Evolutionary conservation across 1,140 invertebrate species (phyloP), one percentile per base, ranked within the genome.

Genomic region (Panagrolaimus sp.): DNA sequence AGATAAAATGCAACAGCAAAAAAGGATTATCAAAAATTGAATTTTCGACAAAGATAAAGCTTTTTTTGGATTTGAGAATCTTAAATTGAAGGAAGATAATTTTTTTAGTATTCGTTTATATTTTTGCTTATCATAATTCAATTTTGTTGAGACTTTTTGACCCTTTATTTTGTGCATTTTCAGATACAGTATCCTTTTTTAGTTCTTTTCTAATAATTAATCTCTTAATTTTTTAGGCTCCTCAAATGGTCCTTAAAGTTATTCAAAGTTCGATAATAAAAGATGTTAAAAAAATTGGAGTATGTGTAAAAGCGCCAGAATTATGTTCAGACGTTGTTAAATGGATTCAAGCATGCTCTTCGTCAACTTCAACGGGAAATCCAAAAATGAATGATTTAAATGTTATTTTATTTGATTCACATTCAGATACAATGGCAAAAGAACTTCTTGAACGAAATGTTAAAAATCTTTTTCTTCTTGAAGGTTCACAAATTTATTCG

Each of bases 341-440:
- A 12, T 58, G 52, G 52, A 58, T 58, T 58, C 21, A 21, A 12
- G 15, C 21, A 58, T 38, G 32, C 7, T 38, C 7, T 38, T 7
- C 32, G 2, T 58, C 52, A 3, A 28, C 52, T 4, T 21, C 52
- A 21, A 26, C 12, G 4, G 1, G 15, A 24, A 12, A 10, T 58
- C 28, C 48, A n/a, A n/a, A 38, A 2, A 58, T 58, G 28, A 58
- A 28, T 21, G 52, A 58, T 58, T 21, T 58, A 12, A 58, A 58
- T 58, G 52, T 28, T 28, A 28, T 58, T 24, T n/a, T 58, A 1
- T 58, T 58, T 28, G 28, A 58, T 21, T 21, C 52, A 21, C 52
- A 58, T 26, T n/a, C 52, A n/a, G 52, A 58, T 58, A 21, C 1
- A 4, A 12, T 58, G 12, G 52, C 52, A 17, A 21, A 28, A 28